phyloP scores from a whole-genome alignment of 2,797 vertebrate genomes.

The Dallia pectoralis region DNA sequence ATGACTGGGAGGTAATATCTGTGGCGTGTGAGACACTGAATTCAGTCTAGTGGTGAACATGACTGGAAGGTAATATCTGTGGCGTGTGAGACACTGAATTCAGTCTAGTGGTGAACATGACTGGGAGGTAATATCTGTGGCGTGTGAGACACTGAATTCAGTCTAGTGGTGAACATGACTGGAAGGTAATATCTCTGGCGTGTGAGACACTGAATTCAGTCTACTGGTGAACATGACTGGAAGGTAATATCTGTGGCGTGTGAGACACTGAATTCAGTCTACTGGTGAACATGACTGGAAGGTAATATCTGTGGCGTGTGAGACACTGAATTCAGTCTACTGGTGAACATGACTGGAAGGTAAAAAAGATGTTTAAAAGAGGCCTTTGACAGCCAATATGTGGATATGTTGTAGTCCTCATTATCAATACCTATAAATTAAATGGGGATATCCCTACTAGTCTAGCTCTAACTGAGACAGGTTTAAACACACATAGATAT shows the following conservation, averaged over 20 bases:
- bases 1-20: conserved; percentile 31
- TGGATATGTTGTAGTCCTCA: not conserved
- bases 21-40: conserved; percentile 42
- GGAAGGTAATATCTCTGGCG: conserved; percentile 53
- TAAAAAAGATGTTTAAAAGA: not conserved
- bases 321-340: conserved; percentile 36
- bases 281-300: conserved; percentile 38
- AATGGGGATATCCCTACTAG: not conserved
- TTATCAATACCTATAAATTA: not conserved
- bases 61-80: conserved; percentile 56
- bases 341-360: not conserved
- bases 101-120: not conserved
- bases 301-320: conserved; percentile 51
- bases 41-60: conserved; percentile 13
- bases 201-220: conserved; percentile 43
- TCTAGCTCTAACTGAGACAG: not conserved
- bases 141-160: conserved; percentile 44
- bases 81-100: conserved; percentile 43
- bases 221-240: conserved; percentile 30
- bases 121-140: conserved; percentile 54
- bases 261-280: conserved; percentile 37
- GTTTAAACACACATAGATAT: too few species aligned
- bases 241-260: conserved; percentile 52
- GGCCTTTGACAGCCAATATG: not conserved
- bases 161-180: conserved; percentile 11